Conservation (phyloP, 2,888 invertebrate species). For the Mesorhabditis belari region DNA sequence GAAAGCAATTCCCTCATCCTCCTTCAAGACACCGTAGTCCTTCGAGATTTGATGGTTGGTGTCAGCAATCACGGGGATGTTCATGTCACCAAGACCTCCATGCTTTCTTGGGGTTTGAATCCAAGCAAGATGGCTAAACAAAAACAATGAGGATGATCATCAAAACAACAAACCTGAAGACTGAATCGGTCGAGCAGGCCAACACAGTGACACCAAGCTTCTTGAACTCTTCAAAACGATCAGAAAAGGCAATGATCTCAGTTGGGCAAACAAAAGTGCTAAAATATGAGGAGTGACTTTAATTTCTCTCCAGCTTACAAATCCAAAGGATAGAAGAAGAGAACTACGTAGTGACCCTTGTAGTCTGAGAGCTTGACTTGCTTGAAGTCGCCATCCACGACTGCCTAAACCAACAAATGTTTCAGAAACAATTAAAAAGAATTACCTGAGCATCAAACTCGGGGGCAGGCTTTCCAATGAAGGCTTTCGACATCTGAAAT, state of each 20-base stretch:
- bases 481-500: constrained; percentile 34
- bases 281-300: constrained; percentile 21
- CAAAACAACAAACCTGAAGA: constrained; percentile 65
- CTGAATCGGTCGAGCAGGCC: constrained; percentile 89
- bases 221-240: constrained; percentile 67
- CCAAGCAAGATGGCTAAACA: constrained; percentile 78
- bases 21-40: constrained; percentile 82
- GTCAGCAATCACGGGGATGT: constrained; percentile 87
- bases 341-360: constrained; percentile 51
- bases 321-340: constrained; percentile 53
- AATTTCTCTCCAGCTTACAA: constrained; percentile 35
- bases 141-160: not conserved
- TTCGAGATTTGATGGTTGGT: constrained; percentile 77
- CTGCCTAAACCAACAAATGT: constrained; percentile 29
- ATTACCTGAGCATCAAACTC: constrained; percentile 37
- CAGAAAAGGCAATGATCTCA: constrained; percentile 95
- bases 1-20: constrained; percentile 83
- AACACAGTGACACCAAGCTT: constrained; percentile 55
- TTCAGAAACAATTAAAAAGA: not conserved
- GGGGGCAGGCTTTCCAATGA: constrained; percentile 51
- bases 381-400: constrained; percentile 50
- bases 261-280: constrained; percentile 66
- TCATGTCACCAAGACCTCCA: constrained; percentile 81
- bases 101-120: constrained; percentile 70
- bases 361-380: constrained; percentile 43